Evolutionary conservation across 2,888 invertebrate genomes (phyloP).

Genomic region (Cheilosia grossa): DNA sequence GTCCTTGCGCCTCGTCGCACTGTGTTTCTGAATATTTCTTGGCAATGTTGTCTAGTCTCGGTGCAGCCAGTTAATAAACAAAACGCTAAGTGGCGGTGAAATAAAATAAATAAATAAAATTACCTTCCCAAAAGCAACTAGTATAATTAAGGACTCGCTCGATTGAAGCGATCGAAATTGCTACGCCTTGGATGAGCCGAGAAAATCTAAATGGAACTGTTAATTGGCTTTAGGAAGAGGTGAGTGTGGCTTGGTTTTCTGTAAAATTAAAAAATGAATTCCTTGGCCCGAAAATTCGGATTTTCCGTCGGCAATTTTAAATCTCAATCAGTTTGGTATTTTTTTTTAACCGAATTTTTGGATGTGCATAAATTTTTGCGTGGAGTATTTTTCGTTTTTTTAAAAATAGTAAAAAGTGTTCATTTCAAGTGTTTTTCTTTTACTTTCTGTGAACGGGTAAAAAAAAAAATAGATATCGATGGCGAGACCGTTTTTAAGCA

Average conservation of each 20-base stretch:
- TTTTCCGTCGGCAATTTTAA: not conserved
- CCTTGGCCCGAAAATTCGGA: not conserved
- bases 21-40: conserved; percentile 30
- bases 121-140: not conserved
- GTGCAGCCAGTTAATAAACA: not conserved
- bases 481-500: too few relatives aligned
- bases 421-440: too few relatives aligned
- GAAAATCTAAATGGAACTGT: conserved; percentile 31
- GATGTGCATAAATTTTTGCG: too few relatives aligned
- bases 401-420: too few relatives aligned
- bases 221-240: not conserved
- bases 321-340: too few relatives aligned
- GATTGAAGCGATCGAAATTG: not conserved
- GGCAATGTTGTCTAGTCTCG: conserved; percentile 8
- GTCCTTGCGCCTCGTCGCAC: conserved; percentile 40
- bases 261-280: not conserved
- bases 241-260: not conserved
- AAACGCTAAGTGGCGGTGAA: conserved; percentile 5
- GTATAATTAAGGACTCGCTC: not conserved
- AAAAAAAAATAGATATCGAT: too few relatives aligned
- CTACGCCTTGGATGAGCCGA: not conserved
- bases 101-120: conserved; percentile 6
- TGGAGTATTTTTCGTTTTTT: too few relatives aligned
- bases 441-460: too few relatives aligned
- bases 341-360: too few relatives aligned